These are phyloP conservation scores for Drosophila sulfurigaster DNA, from an alignment of 1,140 invertebrate species.

Conservation along the genomic window DNA sequence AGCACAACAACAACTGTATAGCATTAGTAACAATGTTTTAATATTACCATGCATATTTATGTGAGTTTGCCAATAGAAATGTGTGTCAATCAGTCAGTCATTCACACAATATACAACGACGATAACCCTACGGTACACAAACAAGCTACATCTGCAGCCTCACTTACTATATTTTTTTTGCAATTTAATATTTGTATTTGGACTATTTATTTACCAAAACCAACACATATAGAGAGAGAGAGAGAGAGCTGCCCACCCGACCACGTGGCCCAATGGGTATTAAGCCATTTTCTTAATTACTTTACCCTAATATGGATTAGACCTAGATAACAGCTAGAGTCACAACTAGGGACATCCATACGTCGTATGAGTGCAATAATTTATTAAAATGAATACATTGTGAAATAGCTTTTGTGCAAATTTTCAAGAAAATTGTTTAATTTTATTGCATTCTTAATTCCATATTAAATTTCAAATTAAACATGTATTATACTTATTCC, in stretches of 20 bases:
- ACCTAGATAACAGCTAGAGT: background rate
- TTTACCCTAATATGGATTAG: slow-evolving; percentile 28
- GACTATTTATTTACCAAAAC: slow-evolving; percentile 21
- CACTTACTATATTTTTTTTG: slow-evolving; percentile 20
- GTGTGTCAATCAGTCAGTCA: slow-evolving; percentile 8
- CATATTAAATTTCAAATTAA: background rate
- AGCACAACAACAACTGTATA: slow-evolving; percentile 28
- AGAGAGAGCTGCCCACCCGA: background rate
- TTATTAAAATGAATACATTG: background rate
- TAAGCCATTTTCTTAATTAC: slow-evolving; percentile 48
- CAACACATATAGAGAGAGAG: background rate
- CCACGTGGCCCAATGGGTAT: slow-evolving; percentile 9
- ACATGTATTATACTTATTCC: background rate
- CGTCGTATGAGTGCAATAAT: background rate
- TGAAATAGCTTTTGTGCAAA: background rate
- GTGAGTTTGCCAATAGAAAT: background rate
- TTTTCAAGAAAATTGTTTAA: background rate
- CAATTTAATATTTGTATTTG: slow-evolving; percentile 35
- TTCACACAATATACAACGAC: background rate
- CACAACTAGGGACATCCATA: background rate
- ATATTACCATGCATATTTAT: slow-evolving; percentile 1
- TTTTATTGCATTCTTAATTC: background rate
- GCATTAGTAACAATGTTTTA: slow-evolving; percentile 30
- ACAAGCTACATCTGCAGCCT: background rate
- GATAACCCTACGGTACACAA: background rate